Evolutionary conservation across 2,888 invertebrate species (phyloP), one percentile per base, ranked within the genome.

Genomic region (Scaptomyza polygonia): DNA sequence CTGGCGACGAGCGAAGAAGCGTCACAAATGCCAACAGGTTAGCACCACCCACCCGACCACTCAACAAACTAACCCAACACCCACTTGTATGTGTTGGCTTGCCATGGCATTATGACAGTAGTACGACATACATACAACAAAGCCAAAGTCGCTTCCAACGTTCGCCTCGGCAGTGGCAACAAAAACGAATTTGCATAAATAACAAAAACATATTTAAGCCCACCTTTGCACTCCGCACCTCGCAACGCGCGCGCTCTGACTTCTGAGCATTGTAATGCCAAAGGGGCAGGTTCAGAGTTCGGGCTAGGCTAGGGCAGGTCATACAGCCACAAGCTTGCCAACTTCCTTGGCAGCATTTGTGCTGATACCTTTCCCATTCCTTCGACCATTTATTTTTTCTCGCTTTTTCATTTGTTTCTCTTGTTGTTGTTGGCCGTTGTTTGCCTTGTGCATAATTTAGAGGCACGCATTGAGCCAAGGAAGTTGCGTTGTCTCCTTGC

Each of bases 121-220:
- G 39, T 39, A 16, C 12, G 16, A 83, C 76, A 82, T 39, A 83
- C 76, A 82, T 39, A 83, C 76, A 82, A 81, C 76, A 84, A 79
- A 82, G 71, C 79, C 67, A 71, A 78, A 75, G 81, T 65, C 51
- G 71, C 62, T 42, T 7, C 42, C 61, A 55, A 40, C 71, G 66
- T 62, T 71, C 39, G 54, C 74, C 56, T 62, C 70, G 55, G 30
- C 66, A 48, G 67, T 72, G 79, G 79, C 84, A 82, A 76, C 79
- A 82, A 73, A 79, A 81, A 84, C 79, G 82, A 84, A 83, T 83
- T 83, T 83, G 79, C 82, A 83, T 83, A 83, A 83, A 83, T 84
- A 83, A 83, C 79, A 84, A 83, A 83, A 83, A 83, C 84, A 84
- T 83, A 83, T 83, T 83, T 84, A 83, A 84, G 67, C 54, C 73